These are phyloP conservation scores for Apodemia duryi DNA, from an alignment of 2,888 invertebrate species.

Conservation along the genomic window DNA sequence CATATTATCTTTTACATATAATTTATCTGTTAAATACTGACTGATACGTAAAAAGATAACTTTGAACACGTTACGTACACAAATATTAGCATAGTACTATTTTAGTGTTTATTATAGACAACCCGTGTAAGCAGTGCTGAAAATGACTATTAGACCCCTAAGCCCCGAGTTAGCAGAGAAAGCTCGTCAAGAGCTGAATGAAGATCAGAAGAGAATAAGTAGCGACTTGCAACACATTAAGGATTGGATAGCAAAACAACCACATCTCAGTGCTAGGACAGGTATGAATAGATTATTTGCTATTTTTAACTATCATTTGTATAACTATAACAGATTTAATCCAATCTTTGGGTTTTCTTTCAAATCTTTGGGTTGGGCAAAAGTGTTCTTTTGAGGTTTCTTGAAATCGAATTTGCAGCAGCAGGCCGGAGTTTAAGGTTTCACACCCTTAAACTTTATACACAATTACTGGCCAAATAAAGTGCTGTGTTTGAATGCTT, in stretches of 20 bases:
- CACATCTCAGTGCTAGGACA: conserved; percentile 65
- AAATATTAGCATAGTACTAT: not conserved
- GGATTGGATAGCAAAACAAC: conserved; percentile 75
- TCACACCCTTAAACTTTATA: no score
- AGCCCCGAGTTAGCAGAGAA: conserved; percentile 43
- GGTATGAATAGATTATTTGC: conserved; percentile 31
- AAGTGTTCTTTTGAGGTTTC: no score
- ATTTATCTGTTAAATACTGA: not conserved
- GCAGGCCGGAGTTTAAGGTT: no score
- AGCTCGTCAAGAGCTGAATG: conserved; percentile 68
- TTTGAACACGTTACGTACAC: not conserved
- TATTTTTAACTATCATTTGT: no score
- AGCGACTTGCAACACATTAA: conserved; percentile 66
- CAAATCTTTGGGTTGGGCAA: no score
- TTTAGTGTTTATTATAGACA: no score
- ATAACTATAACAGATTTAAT: no score
- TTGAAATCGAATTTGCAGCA: no score
- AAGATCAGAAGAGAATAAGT: conserved; percentile 59
- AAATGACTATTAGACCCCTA: conserved; percentile 31
- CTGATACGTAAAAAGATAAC: conserved; percentile 2
- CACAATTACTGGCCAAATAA: no score
- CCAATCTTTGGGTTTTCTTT: no score
- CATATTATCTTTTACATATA: no score
- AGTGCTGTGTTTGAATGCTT: no score
- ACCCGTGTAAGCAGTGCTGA: not conserved